Conservation (phyloP, 2,888 invertebrate genomes). For the Mantis religiosa region DNA sequence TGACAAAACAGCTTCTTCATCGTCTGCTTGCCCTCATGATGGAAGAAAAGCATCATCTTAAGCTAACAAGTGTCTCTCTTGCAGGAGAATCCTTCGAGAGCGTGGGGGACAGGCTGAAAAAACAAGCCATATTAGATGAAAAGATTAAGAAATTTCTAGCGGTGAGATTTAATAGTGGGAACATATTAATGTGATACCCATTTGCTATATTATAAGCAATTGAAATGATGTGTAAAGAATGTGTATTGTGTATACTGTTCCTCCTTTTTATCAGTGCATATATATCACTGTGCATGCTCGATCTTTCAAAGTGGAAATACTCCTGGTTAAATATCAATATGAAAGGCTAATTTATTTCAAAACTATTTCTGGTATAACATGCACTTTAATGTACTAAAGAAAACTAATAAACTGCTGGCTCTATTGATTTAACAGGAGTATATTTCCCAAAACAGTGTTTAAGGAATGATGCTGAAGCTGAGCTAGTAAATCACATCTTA, state of each 20-base stretch:
- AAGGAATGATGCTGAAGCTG: constrained; percentile 1
- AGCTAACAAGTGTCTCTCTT: constrained; percentile 31
- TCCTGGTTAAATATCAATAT: not conserved
- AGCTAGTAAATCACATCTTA: not conserved
- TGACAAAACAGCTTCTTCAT: not conserved
- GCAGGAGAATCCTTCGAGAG: constrained; percentile 37
- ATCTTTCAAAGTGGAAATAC: not conserved
- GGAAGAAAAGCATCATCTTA: not conserved
- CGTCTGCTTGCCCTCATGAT: not conserved
- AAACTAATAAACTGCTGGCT: too few species aligned
- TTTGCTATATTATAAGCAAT: not conserved
- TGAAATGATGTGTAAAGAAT: constrained; percentile 10
- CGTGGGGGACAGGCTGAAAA: constrained; percentile 67
- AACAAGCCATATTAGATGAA: constrained; percentile 84
- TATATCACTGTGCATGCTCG: constrained; percentile 1
- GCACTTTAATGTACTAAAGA: too few species aligned
- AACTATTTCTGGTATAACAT: too few species aligned
- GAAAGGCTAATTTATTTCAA: not conserved
- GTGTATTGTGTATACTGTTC: constrained; percentile 10
- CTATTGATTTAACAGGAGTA: not conserved
- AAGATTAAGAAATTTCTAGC: constrained; percentile 92
- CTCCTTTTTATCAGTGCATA: constrained; percentile 2
- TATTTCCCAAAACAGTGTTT: not conserved
- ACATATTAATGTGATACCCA: not conserved
- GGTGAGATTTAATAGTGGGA: constrained; percentile 54